Conservation (phyloP, 2,888 invertebrate genomes). For the Microplitis deprimator region DNA sequence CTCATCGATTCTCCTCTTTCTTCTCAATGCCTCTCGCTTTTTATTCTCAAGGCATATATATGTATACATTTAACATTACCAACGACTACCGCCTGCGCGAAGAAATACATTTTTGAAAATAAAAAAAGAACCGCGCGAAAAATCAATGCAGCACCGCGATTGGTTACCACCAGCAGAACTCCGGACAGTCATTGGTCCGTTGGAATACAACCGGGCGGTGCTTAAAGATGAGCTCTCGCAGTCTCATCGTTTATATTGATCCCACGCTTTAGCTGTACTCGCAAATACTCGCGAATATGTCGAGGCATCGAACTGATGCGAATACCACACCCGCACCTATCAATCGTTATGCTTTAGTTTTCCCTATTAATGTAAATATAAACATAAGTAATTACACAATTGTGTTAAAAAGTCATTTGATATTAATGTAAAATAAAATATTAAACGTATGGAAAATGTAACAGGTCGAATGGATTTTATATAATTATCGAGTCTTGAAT, state of each 20-base stretch:
- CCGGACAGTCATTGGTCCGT: constrained; percentile 58
- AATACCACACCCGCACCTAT: constrained; percentile 26
- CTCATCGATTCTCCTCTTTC: constrained; percentile 53
- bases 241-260: constrained; percentile 71
- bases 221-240: constrained; percentile 71
- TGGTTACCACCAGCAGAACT: constrained; percentile 55
- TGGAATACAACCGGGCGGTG: constrained; percentile 62
- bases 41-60: neutral
- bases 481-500: constrained; percentile 8
- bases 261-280: constrained; percentile 49
- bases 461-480: constrained; percentile 8
- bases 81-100: constrained; percentile 49
- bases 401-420: too few relatives aligned
- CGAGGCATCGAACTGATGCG: constrained; percentile 17
- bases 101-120: constrained; percentile 67
- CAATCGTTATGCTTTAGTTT: constrained; percentile 21
- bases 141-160: constrained; percentile 64
- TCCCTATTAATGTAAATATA: constrained; percentile 17
- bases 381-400: neutral
- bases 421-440: neutral
- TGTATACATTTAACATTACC: neutral
- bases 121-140: constrained; percentile 59
- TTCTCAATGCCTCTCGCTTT: constrained; percentile 42
- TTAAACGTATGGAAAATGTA: neutral
- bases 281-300: constrained; percentile 1